Base-by-base conservation (phyloP, 2,797 vertebrate species). In the Eulemur coronatus region DNA sequence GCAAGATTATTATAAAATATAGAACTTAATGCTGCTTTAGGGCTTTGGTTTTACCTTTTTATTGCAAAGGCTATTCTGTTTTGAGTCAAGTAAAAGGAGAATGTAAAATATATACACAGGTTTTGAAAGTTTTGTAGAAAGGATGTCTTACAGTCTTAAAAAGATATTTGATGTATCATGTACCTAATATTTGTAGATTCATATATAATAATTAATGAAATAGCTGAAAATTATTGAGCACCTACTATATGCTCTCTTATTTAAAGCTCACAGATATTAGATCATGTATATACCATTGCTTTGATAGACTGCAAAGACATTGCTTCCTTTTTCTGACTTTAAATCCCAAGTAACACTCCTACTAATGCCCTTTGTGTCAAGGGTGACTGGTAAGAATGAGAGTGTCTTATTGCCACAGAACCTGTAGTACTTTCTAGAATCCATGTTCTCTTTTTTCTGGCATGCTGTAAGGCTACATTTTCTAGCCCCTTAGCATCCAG, bases 21-120 rank as follows among this genome's bases (percentile, higher is more conserved):
- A 82, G 50, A 79, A 82, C 22, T 67, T 72, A 59, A 65, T 88
- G 20, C 52, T 92, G 33, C 26, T 92, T 69, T 38, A 38, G 38
- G 75, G 26, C 35, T 95, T 93, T 67, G 43, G 11, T 41, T 94
- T 96, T 90, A 63, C 55, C 24, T 93, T 95, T 43, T 75, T 90
- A 48, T 78, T 84, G 28, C 11, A 38, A 65, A 94, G 28, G 12
- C 15, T 52, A 55, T 26, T 93, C n/a, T 93, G 13, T 67, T 95
- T 79, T 79, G 30, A 93, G 22, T 65, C 48, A 76, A 84, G 50
- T 59, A 85, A 84, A 94, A 52, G 11, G 46, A 78, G 28, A 76
- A 28, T 72, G 43, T 38, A 20, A 82, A 89, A 61, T 59, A 81
- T 28, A 69, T 4, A 86, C 7, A 91, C 30, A 48, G 3, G 14